These are phyloP conservation scores for Callopanchax toddi DNA, from an alignment of 2,113 vertebrate genomes.

Conservation along the genomic window DNA sequence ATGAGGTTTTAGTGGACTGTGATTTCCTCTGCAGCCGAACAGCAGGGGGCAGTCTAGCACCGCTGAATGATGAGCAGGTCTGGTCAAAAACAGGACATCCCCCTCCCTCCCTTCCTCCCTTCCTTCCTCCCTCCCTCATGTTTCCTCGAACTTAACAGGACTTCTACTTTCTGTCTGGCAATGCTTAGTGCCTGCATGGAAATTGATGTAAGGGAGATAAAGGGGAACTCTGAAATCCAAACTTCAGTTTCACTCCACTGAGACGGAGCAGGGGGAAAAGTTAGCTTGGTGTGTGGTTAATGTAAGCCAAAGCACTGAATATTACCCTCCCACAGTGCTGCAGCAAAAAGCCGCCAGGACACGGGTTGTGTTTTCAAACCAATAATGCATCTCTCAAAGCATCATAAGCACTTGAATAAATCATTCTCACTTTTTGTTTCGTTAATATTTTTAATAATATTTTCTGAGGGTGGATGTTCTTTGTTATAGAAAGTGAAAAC, in stretches of 20 bases:
- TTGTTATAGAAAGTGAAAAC: constrained; percentile 42
- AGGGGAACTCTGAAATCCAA: constrained; percentile 79
- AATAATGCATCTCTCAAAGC: constrained; percentile 62
- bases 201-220: constrained; percentile 78
- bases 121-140: constrained; percentile 26
- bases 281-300: constrained; percentile 78
- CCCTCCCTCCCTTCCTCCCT: constrained; percentile 42
- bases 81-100: constrained; percentile 69
- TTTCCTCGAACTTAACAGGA: constrained; percentile 73
- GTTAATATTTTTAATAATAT: constrained; percentile 44
- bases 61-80: constrained; percentile 54
- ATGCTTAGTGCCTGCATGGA: constrained; percentile 78
- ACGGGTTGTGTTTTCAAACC: constrained; percentile 67
- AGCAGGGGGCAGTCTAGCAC: constrained; percentile 83
- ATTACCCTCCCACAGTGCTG: constrained; percentile 77
- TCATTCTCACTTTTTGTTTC: constrained; percentile 63
- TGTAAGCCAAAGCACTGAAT: constrained; percentile 78
- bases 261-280: constrained; percentile 74
- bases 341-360: constrained; percentile 64
- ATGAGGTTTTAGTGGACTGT: constrained; percentile 15
- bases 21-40: constrained; percentile 44
- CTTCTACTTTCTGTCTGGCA: constrained; percentile 76
- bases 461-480: constrained; percentile 44
- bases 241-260: constrained; percentile 77
- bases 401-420: constrained; percentile 63